These are phyloP conservation scores for Microchirus variegatus DNA, from an alignment of 2,797 vertebrate genomes.

Conservation along the genomic window DNA sequence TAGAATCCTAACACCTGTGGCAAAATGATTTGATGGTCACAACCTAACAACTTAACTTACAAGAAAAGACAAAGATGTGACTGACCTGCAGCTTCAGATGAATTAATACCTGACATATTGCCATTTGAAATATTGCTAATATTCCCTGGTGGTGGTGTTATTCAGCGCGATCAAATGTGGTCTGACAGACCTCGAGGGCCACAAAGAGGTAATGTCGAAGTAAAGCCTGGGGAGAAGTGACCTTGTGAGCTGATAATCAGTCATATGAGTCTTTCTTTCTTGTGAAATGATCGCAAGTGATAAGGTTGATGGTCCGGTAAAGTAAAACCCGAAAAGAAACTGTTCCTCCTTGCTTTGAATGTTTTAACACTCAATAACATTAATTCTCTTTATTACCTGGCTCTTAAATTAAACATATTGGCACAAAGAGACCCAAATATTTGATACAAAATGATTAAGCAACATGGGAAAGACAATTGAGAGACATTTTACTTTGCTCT, in stretches of 20 bases:
- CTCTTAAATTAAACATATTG: slow-evolving; percentile 24
- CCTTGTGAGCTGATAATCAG: no score
- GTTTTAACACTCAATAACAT: slow-evolving; percentile 7
- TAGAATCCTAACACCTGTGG: no score
- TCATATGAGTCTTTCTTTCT: no score
- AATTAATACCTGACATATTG: not conserved
- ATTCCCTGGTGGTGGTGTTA: slow-evolving; percentile 33
- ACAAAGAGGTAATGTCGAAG: no score
- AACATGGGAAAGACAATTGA: slow-evolving; percentile 34
- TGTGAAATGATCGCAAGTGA: slow-evolving; percentile 2
- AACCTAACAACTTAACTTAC: no score
- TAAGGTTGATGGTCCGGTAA: not conserved
- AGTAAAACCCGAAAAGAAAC: not conserved
- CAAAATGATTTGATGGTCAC: no score
- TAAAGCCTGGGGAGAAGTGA: no score
- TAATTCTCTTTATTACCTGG: slow-evolving; percentile 23
- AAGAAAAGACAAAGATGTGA: no score
- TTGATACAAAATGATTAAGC: slow-evolving; percentile 53
- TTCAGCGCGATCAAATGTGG: slow-evolving; percentile 41
- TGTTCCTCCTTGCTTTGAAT: slow-evolving; percentile 4
- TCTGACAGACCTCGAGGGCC: slow-evolving; percentile 32
- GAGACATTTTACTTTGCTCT: slow-evolving; percentile 56
- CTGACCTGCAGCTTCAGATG: no score
- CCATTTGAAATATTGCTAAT: slow-evolving; percentile 38
- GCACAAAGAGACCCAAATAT: slow-evolving; percentile 24